These are phyloP conservation scores for Operophtera brumata DNA, from an alignment of 2,888 invertebrate species.

Conservation along the genomic window DNA sequence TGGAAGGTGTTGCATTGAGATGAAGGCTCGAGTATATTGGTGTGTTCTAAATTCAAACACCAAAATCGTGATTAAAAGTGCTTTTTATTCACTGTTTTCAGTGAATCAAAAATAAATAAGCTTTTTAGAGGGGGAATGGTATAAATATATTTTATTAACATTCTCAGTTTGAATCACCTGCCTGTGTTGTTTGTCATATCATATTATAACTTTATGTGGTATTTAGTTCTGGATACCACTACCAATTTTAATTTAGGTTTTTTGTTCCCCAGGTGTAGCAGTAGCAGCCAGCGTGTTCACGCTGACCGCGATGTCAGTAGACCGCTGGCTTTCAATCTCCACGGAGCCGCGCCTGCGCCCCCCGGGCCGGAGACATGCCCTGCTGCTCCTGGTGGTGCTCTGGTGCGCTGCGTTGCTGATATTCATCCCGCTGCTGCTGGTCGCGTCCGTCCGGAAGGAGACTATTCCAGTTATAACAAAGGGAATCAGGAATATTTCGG, in stretches of 20 bases:
- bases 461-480: constrained; percentile 65
- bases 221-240: no score
- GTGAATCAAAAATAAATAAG: no score
- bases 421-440: constrained; percentile 84
- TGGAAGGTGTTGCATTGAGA: no score
- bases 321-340: constrained; percentile 87
- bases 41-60: no score
- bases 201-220: no score
- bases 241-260: not conserved
- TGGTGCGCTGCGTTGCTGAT: constrained; percentile 85
- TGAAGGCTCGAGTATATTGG: no score
- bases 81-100: no score
- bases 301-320: constrained; percentile 89
- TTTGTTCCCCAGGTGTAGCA: constrained; percentile 80
- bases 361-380: constrained; percentile 83
- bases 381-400: constrained; percentile 82
- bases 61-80: no score
- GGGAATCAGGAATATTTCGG: constrained; percentile 60
- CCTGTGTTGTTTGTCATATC: no score
- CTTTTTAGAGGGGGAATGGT: no score
- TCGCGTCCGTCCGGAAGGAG: constrained; percentile 63
- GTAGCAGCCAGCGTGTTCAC: constrained; percentile 90
- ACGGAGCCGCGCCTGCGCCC: constrained; percentile 81
- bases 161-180: no score
- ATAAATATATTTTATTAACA: no score